Base-by-base conservation (phyloP, 2,797 vertebrate species). In the Enteromius afrohamiltoni region DNA sequence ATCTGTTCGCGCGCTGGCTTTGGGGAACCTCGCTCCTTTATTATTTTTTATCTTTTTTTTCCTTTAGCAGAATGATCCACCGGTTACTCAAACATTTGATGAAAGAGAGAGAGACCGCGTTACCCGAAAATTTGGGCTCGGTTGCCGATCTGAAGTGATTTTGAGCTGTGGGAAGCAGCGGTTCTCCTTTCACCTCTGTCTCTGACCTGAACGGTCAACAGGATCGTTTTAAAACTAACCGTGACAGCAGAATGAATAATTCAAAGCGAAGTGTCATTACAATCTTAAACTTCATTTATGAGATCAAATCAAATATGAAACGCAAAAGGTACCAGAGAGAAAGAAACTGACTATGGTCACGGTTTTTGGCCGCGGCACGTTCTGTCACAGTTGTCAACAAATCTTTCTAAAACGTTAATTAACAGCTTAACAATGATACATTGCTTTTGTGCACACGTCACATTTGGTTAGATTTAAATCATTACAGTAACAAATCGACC, bases 1-100 rank as follows among this genome's bases (percentile, higher is more conserved):
- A 84, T 79, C 55, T 70, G 58, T 53, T 51, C 9, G 55, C 80
- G 70, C 58, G 70, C 58, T 42, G 70, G 31, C 17, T 55, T 16
- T 65, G 19, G 9, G 69, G 8, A 73, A 49, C 8, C 70, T 82
- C 70, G 42, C 4, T 65, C 2, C 3, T 19, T 49, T 40, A 40
- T 64, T 51, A 23, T 70, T n/a, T n/a, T 16, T 40, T 7, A 7
- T 34, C 11, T 23, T 1, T 29, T 23, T 21, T 55, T 45, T 14
- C 9, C 37, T 14, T 13, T 65, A 1, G 8, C 58, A 40, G 53
- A 79, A n/a, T 80, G 34, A 51, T 6, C 13, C 55, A 37, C 4
- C 0, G 42, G 14, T 65, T 65, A 53, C 5, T 29, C 5, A 34
- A 2, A 62, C 8, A 19, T 67, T 16, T 58, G 49, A n/a, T 9